These are phyloP conservation scores for Dorcus parallelipipedus DNA, from an alignment of 2,888 invertebrate genomes.

Conservation along the genomic window DNA sequence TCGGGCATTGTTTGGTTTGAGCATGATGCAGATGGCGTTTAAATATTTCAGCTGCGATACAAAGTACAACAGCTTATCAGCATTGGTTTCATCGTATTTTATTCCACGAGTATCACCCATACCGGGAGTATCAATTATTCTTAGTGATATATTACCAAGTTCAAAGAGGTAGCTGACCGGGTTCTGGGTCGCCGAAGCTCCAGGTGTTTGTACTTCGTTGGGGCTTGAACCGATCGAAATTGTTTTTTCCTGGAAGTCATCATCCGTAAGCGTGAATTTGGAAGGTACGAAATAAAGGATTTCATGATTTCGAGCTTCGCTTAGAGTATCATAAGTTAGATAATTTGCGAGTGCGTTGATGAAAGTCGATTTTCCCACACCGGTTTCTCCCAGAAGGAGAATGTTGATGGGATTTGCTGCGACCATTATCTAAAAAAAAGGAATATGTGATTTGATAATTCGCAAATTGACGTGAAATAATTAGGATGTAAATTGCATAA, in stretches of 20 bases:
- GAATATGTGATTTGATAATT: too few relatives aligned
- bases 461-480: too few relatives aligned
- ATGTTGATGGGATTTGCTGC: slow-evolving; percentile 28
- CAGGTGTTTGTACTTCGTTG: slow-evolving; percentile 23
- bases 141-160: slow-evolving; percentile 16
- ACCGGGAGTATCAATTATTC: slow-evolving; percentile 43
- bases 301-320: slow-evolving; percentile 26
- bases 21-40: slow-evolving; percentile 39
- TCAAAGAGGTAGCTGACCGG: slow-evolving; percentile 64
- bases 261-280: slow-evolving; percentile 31
- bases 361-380: slow-evolving; percentile 44
- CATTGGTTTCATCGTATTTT: slow-evolving; percentile 26
- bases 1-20: slow-evolving; percentile 37
- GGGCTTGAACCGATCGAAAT: slow-evolving; percentile 27
- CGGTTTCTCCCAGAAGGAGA: slow-evolving; percentile 40
- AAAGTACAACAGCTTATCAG: slow-evolving; percentile 32
- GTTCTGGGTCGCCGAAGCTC: slow-evolving; percentile 25
- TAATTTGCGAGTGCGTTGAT: slow-evolving; percentile 42
- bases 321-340: slow-evolving; percentile 27
- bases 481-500: too few relatives aligned
- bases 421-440: too few relatives aligned
- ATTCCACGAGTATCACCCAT: slow-evolving; percentile 32
- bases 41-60: slow-evolving; percentile 36
- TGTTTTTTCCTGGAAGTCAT: slow-evolving; percentile 23
- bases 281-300: slow-evolving; percentile 35